Percentiles rank a stretch among this genome's conserved stretches.
These are phyloP conservation scores for Cheilosia urbana DNA, from an alignment of 2,888 invertebrate genomes.

Conservation along the genomic window DNA sequence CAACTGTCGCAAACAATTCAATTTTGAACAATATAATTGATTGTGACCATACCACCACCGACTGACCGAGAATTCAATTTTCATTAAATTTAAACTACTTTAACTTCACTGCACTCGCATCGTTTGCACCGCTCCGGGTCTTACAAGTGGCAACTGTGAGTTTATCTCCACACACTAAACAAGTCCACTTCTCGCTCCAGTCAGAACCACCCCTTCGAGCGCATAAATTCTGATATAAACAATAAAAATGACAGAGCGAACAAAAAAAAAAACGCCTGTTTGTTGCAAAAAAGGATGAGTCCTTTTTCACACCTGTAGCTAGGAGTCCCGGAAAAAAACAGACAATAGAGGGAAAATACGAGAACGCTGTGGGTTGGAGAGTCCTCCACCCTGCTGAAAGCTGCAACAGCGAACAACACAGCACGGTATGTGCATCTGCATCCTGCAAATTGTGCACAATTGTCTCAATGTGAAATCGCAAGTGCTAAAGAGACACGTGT, in stretches of 20 bases:
- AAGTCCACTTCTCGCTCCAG: conserved; percentile 8
- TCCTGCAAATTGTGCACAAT: conserved; percentile 72
- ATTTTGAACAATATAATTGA: conserved; percentile 15
- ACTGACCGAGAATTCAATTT: background rate
- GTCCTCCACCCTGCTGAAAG: conserved; percentile 22
- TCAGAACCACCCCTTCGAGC: background rate
- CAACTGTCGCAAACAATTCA: conserved; percentile 23
- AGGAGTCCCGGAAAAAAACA: conserved; percentile 14
- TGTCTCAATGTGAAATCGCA: conserved; percentile 62
- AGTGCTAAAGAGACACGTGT: conserved; percentile 42
- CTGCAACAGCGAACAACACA: conserved; percentile 18
- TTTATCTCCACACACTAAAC: conserved; percentile 36
- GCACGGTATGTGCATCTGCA: conserved; percentile 48
- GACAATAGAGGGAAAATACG: conserved; percentile 29
- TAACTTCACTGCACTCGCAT: background rate
- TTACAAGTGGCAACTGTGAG: conserved; percentile 23
- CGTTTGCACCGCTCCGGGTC: background rate
- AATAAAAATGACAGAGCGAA: conserved; percentile 20
- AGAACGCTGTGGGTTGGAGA: background rate
- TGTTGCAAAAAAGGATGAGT: conserved; percentile 14
- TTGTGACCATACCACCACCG: background rate
- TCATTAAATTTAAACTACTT: conserved; percentile 6
- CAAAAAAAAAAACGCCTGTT: conserved; percentile 4
- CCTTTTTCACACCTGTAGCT: conserved; percentile 60
- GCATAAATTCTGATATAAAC: conserved; percentile 41